These are phyloP conservation scores for Typhlomys cinereus DNA, from an alignment of 2,113 vertebrate genomes.

Conservation along the genomic window DNA sequence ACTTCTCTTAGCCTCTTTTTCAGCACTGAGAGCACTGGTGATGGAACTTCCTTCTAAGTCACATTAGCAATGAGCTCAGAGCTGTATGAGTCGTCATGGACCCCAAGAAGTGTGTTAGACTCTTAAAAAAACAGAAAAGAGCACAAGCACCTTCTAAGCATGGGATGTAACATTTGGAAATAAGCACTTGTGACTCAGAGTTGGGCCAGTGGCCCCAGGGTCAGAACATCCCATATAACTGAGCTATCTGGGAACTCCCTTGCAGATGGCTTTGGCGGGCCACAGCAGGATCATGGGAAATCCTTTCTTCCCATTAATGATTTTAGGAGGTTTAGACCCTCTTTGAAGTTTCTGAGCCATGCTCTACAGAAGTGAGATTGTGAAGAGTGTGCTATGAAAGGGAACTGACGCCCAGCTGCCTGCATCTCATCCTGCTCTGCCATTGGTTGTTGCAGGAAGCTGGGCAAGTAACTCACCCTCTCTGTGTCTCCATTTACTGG, in stretches of 20 bases:
- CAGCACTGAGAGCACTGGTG: background rate
- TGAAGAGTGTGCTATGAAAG: background rate
- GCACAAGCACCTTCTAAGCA: background rate
- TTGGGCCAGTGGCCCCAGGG: background rate
- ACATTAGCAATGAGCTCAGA: background rate
- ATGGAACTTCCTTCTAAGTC: background rate
- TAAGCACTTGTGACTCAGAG: background rate
- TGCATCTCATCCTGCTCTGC: background rate
- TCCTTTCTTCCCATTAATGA: background rate
- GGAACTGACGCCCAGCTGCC: background rate
- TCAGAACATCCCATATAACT: background rate
- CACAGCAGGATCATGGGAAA: background rate
- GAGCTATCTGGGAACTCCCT: background rate
- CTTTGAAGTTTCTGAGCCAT: background rate
- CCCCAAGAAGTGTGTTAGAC: background rate
- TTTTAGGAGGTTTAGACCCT: background rate
- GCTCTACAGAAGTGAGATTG: background rate
- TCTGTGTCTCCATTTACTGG: background rate
- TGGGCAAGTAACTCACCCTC: background rate
- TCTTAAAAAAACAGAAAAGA: background rate
- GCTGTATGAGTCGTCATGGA: background rate
- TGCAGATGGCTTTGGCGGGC: background rate
- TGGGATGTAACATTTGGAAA: constrained; percentile 30
- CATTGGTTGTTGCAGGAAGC: background rate
- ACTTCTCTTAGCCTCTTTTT: background rate